phyloP scores from a whole-genome alignment of 2,888 invertebrate genomes.

The Nemurella pictetii region DNA sequence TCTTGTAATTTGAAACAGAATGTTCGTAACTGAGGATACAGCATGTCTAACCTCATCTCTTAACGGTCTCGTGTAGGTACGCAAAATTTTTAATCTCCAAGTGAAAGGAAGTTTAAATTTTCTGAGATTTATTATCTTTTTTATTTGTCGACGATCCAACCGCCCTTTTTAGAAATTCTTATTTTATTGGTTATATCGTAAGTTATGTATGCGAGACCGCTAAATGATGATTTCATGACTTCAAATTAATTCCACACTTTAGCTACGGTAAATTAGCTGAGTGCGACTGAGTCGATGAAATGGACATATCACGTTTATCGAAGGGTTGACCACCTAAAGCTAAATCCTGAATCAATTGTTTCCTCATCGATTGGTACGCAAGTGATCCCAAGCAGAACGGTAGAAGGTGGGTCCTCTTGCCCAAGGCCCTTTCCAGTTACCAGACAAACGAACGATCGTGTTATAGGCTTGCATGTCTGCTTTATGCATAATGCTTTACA shows the following conservation, averaged over 20 bases:
- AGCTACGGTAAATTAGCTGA: neutral
- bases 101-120: neutral
- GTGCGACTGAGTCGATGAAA: neutral
- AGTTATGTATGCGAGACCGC: neutral
- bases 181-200: neutral
- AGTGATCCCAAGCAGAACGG: neutral
- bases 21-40: neutral
- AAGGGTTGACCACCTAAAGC: neutral
- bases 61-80: neutral
- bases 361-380: neutral
- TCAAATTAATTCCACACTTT: neutral
- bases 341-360: neutral
- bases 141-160: neutral
- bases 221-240: neutral
- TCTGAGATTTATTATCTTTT: neutral
- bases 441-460: neutral
- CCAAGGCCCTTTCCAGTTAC: neutral
- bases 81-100: neutral
- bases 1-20: neutral
- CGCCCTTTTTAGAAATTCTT: neutral
- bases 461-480: neutral
- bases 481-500: no score
- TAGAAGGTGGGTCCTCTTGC: neutral
- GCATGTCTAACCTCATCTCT: neutral
- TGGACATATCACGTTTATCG: neutral